Base-by-base conservation (phyloP, 1,140 invertebrate species). In the Matsumurasca onukii region DNA sequence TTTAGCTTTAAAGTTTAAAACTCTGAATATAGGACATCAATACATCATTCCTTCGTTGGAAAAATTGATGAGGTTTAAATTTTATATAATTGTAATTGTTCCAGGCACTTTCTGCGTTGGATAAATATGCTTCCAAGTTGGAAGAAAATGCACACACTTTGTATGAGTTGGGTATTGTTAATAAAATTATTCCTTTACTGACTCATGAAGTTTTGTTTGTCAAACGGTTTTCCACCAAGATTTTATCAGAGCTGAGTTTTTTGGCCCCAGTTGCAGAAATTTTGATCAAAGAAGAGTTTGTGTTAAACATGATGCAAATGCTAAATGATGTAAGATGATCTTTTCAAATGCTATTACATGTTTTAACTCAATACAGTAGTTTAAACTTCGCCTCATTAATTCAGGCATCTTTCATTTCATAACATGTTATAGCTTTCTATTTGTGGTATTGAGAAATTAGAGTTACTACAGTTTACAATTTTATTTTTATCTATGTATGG, bases 201-300 rank as follows among this genome's bases (percentile, higher is more conserved):
- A 34, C 0, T 17, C 64, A 66, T 24, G 5, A 15, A 13, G n/a
- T 2, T 29, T 15, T 51, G 30, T 67, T 13, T 62, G 51, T 9
- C n/a, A 79, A 63, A 63, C 15, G 79, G 74, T 80, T 78, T 34
- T 74, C 79, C 2, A 70, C 75, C 31, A 79, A 77, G 70, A 45
- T 80, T 3, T 34, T 80, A 20, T 73, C 75, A 0, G 76, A 79
- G 70, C 78, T 80, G 77, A 31, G 59, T 20, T 63, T 63, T 31
- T 15, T 12, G 1, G 3, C 2, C n/a, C 29, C 29, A 30, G 30
- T 63, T 3, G 31, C n/a, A n/a, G 17, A 30, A 15, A 30, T 25
- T 12, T 31, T 63, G 59, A 5, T 63, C 17, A 29, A 63, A 31
- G 27, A 61, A 25, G 57, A 24, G 25, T 27, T 31, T 12, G 15